Evolutionary conservation across 2,888 invertebrate species (phyloP).

Genomic region (Synergus japonicus): DNA sequence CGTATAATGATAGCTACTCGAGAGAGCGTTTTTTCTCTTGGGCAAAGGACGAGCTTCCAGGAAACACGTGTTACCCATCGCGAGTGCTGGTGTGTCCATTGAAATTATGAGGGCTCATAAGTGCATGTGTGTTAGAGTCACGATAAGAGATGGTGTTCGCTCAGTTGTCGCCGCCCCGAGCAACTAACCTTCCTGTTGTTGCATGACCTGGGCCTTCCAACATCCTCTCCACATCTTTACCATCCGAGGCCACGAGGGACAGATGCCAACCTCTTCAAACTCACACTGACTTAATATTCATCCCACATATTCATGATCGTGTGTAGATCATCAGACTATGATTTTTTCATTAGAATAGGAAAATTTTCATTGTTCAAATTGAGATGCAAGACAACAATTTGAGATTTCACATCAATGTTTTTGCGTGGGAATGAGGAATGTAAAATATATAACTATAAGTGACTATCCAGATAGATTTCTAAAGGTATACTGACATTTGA

Average conservation of each 20-base stretch:
- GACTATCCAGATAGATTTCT: not conserved
- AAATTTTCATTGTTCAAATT: no score
- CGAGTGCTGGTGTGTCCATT: slow-evolving; percentile 53
- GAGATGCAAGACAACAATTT: no score
- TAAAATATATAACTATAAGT: not conserved
- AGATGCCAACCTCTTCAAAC: slow-evolving; percentile 43
- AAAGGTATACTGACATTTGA: slow-evolving; percentile 1
- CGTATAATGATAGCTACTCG: slow-evolving; percentile 24
- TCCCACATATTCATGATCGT: no score
- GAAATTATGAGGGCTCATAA: slow-evolving; percentile 69
- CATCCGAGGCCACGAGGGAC: slow-evolving; percentile 52
- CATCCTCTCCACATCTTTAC: slow-evolving; percentile 58
- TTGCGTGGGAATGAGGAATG: not conserved
- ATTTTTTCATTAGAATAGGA: no score
- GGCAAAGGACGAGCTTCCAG: slow-evolving; percentile 59
- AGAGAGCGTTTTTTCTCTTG: slow-evolving; percentile 35
- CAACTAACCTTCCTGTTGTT: slow-evolving; percentile 75
- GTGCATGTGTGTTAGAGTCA: slow-evolving; percentile 66
- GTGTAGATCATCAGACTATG: no score
- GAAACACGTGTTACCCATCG: slow-evolving; percentile 57
- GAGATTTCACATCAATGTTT: no score
- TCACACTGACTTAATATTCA: not conserved
- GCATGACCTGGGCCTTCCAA: slow-evolving; percentile 72
- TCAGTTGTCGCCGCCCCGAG: slow-evolving; percentile 74
- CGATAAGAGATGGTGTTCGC: slow-evolving; percentile 68